Evolutionary conservation across 1,140 invertebrate species (phyloP).

Genomic region (Drosophila bocqueti): DNA sequence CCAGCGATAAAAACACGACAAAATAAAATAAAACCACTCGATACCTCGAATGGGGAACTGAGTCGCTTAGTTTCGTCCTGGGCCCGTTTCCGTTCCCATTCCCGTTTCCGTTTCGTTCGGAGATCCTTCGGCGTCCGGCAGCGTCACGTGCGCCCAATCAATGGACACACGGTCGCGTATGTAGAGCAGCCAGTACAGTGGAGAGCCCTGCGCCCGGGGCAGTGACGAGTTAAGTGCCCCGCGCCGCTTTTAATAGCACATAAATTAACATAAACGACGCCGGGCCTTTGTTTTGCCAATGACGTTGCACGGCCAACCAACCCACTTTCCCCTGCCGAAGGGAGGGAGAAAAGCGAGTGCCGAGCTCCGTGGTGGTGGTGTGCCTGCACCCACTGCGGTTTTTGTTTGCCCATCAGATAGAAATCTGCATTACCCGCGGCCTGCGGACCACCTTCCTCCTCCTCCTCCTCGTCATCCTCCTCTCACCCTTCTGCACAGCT

Average conservation of each 20-base stretch:
- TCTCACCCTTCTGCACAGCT: constrained; percentile 46
- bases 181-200: constrained; percentile 21
- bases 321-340: constrained; percentile 22
- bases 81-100: not conserved
- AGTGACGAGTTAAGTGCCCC: constrained; percentile 76
- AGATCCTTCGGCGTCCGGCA: constrained; percentile 14
- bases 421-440: constrained; percentile 61
- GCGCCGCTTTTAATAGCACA: constrained; percentile 79
- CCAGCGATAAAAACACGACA: not conserved
- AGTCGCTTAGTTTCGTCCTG: constrained; percentile 20
- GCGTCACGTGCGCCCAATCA: constrained; percentile 75
- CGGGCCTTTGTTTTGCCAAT: constrained; percentile 76
- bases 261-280: constrained; percentile 78
- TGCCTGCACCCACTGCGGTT: constrained; percentile 74
- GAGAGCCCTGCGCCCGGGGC: constrained; percentile 52
- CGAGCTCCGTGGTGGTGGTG: constrained; percentile 10
- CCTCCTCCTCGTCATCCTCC: not conserved
- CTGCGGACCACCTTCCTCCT: constrained; percentile 5
- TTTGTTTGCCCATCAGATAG: constrained; percentile 82
- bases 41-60: constrained; percentile 11
- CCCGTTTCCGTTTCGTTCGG: not conserved
- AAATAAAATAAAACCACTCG: constrained; percentile 5
- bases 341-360: not conserved
- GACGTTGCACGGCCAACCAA: constrained; percentile 70
- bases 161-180: constrained; percentile 16